Evolutionary conservation across 2,888 invertebrate species (phyloP).

Genomic region (Agonum fuliginosum): DNA sequence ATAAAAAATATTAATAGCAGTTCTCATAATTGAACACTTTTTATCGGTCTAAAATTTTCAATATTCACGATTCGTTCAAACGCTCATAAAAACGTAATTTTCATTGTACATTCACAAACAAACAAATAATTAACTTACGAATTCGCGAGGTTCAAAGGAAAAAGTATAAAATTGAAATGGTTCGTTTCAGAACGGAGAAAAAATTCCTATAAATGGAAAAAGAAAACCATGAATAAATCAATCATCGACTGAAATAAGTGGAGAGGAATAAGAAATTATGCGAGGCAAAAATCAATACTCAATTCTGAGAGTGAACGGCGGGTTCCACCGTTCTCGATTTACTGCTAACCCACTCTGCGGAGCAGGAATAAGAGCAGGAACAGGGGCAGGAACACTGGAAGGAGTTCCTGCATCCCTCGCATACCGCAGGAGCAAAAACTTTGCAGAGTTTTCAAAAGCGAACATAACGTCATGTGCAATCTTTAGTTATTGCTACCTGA

Average conservation of each 20-base stretch:
- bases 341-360: conserved; percentile 29
- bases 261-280: conserved; percentile 55
- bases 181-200: conserved; percentile 15
- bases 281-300: conserved; percentile 52
- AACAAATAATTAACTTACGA: conserved; percentile 47
- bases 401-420: too few relatives aligned
- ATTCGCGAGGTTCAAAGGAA: conserved; percentile 29
- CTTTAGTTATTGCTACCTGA: conserved; percentile 19
- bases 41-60: neutral
- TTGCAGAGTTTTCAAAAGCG: conserved; percentile 22
- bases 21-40: neutral
- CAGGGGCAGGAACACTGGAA: too few relatives aligned
- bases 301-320: conserved; percentile 46
- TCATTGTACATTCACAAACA: conserved; percentile 31
- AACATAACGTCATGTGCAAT: conserved; percentile 16
- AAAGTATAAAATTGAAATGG: conserved; percentile 48
- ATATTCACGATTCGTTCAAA: neutral
- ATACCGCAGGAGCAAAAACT: neutral
- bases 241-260: conserved; percentile 52
- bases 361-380: neutral
- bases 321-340: conserved; percentile 32
- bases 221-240: conserved; percentile 56
- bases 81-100: conserved; percentile 31
- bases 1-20: too few relatives aligned
- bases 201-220: conserved; percentile 38